Evolutionary conservation across 2,113 vertebrate species (phyloP).

Genomic region (Calonectris borealis): DNA sequence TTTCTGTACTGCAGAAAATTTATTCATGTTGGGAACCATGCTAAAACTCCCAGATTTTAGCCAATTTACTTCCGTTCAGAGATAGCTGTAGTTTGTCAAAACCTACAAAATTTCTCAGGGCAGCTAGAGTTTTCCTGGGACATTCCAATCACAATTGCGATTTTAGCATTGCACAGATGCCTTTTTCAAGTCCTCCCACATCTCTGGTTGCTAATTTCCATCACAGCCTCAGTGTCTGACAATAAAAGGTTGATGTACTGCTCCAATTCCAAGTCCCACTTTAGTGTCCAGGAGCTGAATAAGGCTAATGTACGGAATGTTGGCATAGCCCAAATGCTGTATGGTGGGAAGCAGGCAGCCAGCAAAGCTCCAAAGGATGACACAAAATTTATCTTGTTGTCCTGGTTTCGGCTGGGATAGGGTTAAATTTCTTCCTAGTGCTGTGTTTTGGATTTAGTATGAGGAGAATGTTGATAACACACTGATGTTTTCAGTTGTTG

Average conservation of each 20-base stretch:
- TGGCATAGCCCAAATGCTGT: background rate
- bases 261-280: background rate
- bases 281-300: background rate
- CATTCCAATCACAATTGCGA: background rate
- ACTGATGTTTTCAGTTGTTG: too few species aligned
- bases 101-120: background rate
- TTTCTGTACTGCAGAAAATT: background rate
- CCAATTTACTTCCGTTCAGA: background rate
- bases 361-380: background rate
- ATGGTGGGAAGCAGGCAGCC: background rate
- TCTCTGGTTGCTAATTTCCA: background rate
- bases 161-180: background rate
- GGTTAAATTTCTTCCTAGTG: too few species aligned
- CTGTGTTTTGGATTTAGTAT: too few species aligned
- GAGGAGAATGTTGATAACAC: too few species aligned
- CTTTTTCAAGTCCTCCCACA: background rate
- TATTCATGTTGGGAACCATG: background rate
- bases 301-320: background rate
- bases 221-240: background rate
- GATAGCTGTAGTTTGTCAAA: background rate
- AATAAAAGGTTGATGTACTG: background rate
- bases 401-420: too few species aligned
- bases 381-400: background rate
- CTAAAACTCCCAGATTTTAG: background rate
- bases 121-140: background rate